These are phyloP conservation scores for Spodoptera litura DNA, from an alignment of 1,140 invertebrate species.

Conservation along the genomic window DNA sequence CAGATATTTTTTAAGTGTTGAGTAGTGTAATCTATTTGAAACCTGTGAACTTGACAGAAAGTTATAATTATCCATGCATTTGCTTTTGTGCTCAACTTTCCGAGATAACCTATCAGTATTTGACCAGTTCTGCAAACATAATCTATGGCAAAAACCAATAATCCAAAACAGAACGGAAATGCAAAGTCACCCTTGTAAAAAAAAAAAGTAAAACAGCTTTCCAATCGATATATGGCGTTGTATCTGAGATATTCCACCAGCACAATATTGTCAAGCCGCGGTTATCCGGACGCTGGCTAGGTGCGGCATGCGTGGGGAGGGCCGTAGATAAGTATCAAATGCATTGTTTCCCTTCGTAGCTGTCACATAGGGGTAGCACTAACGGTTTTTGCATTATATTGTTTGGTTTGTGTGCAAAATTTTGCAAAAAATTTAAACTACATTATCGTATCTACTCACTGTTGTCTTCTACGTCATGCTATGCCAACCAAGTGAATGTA, in stretches of 20 bases:
- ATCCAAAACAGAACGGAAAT: too few species aligned
- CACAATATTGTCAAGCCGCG: neutral
- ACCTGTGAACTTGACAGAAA: too few species aligned
- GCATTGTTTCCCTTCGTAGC: constrained; percentile 35
- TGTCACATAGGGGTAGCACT: constrained; percentile 36
- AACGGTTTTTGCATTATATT: constrained; percentile 20
- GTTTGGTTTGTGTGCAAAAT: neutral
- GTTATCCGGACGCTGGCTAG: constrained; percentile 24
- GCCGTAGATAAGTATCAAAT: constrained; percentile 20
- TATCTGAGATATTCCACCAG: constrained; percentile 4
- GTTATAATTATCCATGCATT: too few species aligned
- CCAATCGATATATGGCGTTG: too few species aligned
- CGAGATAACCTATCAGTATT: too few species aligned
- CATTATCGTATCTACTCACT: neutral
- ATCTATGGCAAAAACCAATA: too few species aligned
- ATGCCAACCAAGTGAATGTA: neutral
- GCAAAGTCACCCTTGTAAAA: too few species aligned
- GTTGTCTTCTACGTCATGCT: neutral
- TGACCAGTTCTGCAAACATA: too few species aligned
- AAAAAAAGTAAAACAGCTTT: too few species aligned
- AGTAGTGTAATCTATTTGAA: neutral
- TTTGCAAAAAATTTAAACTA: neutral
- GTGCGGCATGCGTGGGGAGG: constrained; percentile 25
- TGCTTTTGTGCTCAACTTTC: too few species aligned
- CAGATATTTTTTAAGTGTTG: too few species aligned